Percentiles rank a stretch among this genome's conserved stretches.
phyloP scores from a whole-genome alignment of 2,888 invertebrate species.

The Nymphalis urticae region DNA sequence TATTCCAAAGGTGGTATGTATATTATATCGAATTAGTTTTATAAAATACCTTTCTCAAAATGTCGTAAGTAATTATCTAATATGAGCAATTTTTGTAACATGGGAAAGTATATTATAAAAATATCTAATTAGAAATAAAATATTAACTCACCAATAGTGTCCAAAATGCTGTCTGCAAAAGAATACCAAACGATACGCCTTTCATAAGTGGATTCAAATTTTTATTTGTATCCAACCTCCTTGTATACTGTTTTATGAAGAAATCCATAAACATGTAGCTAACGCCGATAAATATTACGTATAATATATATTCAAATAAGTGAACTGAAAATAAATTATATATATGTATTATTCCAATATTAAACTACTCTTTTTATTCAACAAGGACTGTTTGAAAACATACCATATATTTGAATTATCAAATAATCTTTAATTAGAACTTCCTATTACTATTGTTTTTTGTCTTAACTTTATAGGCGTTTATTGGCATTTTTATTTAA shows the following conservation, averaged over 20 bases:
- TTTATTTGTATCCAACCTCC: conserved; percentile 52
- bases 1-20: too few species aligned
- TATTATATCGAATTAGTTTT: too few species aligned
- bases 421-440: background rate
- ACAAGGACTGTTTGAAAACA: background rate
- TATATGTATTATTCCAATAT: background rate
- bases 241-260: conserved; percentile 66
- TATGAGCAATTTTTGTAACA: too few species aligned
- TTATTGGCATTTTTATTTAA: too few species aligned
- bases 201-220: conserved; percentile 60
- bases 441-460: background rate
- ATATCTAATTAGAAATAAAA: background rate
- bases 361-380: too few species aligned
- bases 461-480: too few species aligned
- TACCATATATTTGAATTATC: background rate
- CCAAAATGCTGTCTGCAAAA: conserved; percentile 58
- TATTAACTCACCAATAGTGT: conserved; percentile 53
- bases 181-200: conserved; percentile 56
- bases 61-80: too few species aligned
- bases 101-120: too few species aligned
- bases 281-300: conserved; percentile 56
- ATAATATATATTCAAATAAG: conserved; percentile 54
- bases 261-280: conserved; percentile 67
- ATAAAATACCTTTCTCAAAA: too few species aligned
- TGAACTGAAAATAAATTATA: conserved; percentile 49